phyloP scores from a whole-genome alignment of 35 echinoderm and acorn worm genomes.

The Eucidaris tribuloides region DNA sequence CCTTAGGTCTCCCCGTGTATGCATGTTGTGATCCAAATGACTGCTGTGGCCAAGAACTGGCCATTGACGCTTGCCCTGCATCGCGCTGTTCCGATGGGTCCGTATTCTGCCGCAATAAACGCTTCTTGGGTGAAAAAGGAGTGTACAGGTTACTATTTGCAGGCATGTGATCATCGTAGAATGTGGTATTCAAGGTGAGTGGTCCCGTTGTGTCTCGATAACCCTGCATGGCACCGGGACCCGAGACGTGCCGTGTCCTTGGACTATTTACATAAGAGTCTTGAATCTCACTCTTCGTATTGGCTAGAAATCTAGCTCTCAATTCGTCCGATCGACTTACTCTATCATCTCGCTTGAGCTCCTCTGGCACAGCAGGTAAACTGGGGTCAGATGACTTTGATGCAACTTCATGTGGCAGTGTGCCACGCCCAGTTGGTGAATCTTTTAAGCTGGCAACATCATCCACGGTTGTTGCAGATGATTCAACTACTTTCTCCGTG shows the following conservation, averaged over 20 bases:
- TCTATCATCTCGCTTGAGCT: not conserved
- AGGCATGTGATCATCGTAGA: slow-evolving; percentile 41
- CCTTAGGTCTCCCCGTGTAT: not conserved
- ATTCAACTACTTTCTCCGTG: not conserved
- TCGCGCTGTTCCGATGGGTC: slow-evolving; percentile 34
- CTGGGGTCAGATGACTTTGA: not conserved
- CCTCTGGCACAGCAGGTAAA: not conserved
- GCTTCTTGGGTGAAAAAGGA: slow-evolving; percentile 71
- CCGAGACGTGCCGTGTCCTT: slow-evolving; percentile 14
- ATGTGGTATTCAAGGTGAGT: slow-evolving; percentile 41
- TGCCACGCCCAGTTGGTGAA: not conserved
- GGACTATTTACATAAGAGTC: slow-evolving; percentile 23
- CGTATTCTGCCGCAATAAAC: slow-evolving; percentile 55
- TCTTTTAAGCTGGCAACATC: not conserved
- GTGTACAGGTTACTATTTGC: slow-evolving; percentile 31
- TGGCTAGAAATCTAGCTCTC: not conserved
- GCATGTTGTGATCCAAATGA: not conserved
- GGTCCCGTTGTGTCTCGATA: not conserved
- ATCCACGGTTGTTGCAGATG: not conserved
- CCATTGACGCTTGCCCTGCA: slow-evolving; percentile 7
- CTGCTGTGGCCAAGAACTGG: slow-evolving; percentile 16
- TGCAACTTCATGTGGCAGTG: not conserved
- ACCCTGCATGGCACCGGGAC: slow-evolving; percentile 19
- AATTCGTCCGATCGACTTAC: not conserved
- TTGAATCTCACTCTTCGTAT: not conserved